These are phyloP conservation scores for Rhagonycha fulva DNA, from an alignment of 2,888 invertebrate genomes.

Conservation along the genomic window DNA sequence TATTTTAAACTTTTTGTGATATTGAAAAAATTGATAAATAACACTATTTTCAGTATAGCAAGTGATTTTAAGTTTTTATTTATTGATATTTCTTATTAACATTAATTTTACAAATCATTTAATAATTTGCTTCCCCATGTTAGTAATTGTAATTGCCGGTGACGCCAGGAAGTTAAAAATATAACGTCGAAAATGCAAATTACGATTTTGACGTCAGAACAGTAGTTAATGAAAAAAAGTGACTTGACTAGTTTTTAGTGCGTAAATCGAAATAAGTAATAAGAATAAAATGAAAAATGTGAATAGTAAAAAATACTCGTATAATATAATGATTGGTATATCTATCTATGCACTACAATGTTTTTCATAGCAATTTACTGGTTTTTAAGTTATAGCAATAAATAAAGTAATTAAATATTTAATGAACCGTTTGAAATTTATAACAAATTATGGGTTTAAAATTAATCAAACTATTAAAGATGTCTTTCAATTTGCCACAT, in stretches of 20 bases:
- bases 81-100: neutral
- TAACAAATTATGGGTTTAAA: too few species aligned
- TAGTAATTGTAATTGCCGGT: conserved; percentile 29
- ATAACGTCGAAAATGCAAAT: conserved; percentile 22
- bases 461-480: too few species aligned
- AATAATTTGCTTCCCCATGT: conserved; percentile 22
- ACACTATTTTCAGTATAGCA: too few species aligned
- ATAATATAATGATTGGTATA: too few species aligned
- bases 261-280: neutral
- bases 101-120: neutral
- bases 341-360: neutral
- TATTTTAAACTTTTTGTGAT: too few species aligned
- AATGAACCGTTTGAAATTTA: too few species aligned
- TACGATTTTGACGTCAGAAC: conserved; percentile 13
- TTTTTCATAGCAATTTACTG: neutral
- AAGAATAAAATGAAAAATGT: neutral
- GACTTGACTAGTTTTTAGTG: conserved; percentile 13
- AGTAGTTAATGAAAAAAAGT: conserved; percentile 21
- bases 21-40: too few species aligned
- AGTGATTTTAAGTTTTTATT: too few species aligned
- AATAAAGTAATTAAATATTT: neutral
- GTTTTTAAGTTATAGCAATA: neutral
- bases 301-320: neutral
- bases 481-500: too few species aligned
- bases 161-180: conserved; percentile 25